phyloP scores from a whole-genome alignment of 2,797 vertebrate species.

The Columba guinea region DNA sequence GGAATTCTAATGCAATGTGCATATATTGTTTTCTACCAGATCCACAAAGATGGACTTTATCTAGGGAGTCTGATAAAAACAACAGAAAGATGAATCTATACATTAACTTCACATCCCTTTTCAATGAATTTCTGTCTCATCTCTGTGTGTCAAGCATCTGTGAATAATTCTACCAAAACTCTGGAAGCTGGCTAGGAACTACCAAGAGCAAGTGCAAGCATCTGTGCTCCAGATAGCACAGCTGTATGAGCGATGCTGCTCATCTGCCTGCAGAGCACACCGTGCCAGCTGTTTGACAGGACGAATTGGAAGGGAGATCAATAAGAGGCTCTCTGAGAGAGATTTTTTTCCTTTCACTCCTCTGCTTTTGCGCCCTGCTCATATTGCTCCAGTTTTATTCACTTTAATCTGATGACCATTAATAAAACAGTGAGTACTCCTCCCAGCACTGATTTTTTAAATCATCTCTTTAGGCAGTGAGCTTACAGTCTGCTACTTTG shows the following conservation, averaged over 20 bases:
- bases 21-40: neutral
- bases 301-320: neutral
- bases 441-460: neutral
- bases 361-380: constrained; percentile 36
- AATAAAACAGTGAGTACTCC: neutral
- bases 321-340: neutral
- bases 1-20: neutral
- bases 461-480: neutral
- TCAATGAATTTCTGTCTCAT: neutral
- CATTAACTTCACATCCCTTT: neutral
- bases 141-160: neutral
- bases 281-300: neutral
- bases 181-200: neutral
- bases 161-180: neutral
- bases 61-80: neutral
- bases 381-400: neutral
- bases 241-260: neutral
- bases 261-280: neutral
- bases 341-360: neutral
- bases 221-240: neutral
- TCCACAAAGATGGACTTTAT: neutral
- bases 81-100: neutral
- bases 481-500: neutral
- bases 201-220: neutral
- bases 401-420: constrained; percentile 20